Evolutionary conservation across 2,888 invertebrate genomes (phyloP).

Genomic region (Harmothoe impar): DNA sequence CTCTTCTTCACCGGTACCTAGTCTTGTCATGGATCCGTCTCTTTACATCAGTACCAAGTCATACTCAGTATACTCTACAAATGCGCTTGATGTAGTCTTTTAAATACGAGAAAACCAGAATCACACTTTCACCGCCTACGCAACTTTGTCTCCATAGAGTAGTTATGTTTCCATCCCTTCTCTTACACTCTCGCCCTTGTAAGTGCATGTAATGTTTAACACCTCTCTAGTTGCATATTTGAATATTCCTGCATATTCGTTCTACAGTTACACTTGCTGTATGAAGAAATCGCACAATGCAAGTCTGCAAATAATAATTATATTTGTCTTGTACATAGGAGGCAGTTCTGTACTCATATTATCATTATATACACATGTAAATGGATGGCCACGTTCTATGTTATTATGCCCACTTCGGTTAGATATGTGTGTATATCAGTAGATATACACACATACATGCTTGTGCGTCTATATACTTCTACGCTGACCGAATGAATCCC

Average conservation of each 20-base stretch:
- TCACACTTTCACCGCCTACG: slow-evolving; percentile 16
- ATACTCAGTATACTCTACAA: slow-evolving; percentile 36
- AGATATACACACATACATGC: neutral
- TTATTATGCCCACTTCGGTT: neutral
- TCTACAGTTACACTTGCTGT: neutral
- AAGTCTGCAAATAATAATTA: neutral
- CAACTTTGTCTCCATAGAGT: neutral
- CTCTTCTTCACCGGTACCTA: neutral
- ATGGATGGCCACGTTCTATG: neutral
- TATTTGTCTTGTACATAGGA: neutral
- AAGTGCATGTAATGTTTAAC: neutral
- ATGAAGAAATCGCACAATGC: slow-evolving; percentile 18
- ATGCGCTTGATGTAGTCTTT: neutral
- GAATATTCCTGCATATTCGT: neutral
- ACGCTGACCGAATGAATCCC: slow-evolving; percentile 4
- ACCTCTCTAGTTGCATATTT: neutral
- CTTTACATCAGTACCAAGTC: slow-evolving; percentile 61
- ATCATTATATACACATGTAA: neutral
- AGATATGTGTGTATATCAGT: neutral
- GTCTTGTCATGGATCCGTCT: slow-evolving; percentile 14
- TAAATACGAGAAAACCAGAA: neutral
- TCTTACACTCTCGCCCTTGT: neutral
- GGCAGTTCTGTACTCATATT: neutral
- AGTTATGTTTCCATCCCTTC: neutral
- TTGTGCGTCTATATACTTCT: neutral